Conservation (phyloP, 2,888 invertebrate genomes). For the Resseliella maxima region DNA sequence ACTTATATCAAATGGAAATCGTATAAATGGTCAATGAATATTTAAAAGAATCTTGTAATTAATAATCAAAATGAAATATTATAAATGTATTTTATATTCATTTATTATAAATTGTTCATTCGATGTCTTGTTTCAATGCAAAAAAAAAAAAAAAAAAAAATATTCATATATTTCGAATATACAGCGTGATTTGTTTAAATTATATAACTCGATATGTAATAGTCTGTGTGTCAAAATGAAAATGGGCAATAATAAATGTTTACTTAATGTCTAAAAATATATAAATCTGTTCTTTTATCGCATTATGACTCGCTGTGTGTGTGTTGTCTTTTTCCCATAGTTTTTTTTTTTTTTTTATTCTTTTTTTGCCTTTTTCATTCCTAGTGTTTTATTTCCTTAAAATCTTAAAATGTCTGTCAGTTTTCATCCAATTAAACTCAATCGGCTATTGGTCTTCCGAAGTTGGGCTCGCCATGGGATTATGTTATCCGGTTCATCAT, state of each 20-base stretch:
- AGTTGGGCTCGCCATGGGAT: constrained; percentile 92
- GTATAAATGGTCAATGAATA: constrained; percentile 35
- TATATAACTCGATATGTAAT: neutral
- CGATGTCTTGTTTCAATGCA: neutral
- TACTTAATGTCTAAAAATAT: neutral
- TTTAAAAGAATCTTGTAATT: constrained; percentile 1
- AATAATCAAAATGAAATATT: constrained; percentile 22
- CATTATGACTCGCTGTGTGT: constrained; percentile 46
- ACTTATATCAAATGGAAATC: constrained; percentile 17
- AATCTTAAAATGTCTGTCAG: neutral
- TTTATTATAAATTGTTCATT: constrained; percentile 10
- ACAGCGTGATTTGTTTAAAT: constrained; percentile 7
- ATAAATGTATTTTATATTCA: neutral
- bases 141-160: neutral
- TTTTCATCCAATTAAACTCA: constrained; percentile 79
- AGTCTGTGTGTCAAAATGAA: constrained; percentile 39
- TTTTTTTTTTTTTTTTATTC: neutral
- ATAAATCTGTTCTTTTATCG: neutral
- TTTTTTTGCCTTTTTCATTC: too few species aligned
- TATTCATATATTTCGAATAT: neutral
- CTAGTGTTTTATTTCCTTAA: too few species aligned
- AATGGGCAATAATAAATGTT: constrained; percentile 22
- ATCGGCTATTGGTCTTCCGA: constrained; percentile 89
- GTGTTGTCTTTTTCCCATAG: neutral
- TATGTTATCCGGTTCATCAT: constrained; percentile 75